phyloP scores from a whole-genome alignment of 2,113 vertebrate genomes.

The Phycodurus eques region DNA sequence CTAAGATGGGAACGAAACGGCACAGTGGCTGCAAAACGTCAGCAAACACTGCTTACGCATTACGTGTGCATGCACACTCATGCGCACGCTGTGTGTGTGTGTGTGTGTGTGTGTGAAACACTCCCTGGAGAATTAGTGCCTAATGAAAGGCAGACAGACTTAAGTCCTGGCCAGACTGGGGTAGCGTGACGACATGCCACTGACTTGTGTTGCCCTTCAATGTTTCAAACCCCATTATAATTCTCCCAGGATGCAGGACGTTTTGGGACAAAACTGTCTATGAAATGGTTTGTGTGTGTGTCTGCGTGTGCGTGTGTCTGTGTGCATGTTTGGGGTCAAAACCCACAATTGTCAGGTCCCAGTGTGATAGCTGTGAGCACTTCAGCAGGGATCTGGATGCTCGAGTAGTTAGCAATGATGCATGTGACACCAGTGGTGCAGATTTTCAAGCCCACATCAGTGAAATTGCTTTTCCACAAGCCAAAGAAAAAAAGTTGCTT shows the following conservation, averaged over 20 bases:
- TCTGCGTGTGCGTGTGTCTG: background rate
- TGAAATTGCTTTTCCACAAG: conserved; percentile 51
- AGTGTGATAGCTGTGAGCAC: conserved; percentile 47
- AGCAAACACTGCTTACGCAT: background rate
- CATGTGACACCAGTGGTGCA: conserved; percentile 53
- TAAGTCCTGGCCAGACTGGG: conserved; percentile 34
- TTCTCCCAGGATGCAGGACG: conserved; percentile 1
- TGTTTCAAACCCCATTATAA: conserved; percentile 8
- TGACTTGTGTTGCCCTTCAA: conserved; percentile 33
- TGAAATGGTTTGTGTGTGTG: conserved; percentile 13
- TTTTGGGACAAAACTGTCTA: conserved; percentile 7
- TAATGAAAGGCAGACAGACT: conserved; percentile 56
- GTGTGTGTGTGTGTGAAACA: conserved; percentile 31
- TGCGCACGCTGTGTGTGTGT: conserved; percentile 2
- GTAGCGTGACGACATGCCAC: conserved; percentile 48
- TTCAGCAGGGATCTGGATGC: conserved; percentile 42
- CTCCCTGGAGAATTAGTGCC: conserved; percentile 34
- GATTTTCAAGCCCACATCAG: conserved; percentile 46
- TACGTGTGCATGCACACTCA: background rate
- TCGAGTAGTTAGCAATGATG: conserved; percentile 56
- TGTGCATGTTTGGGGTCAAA: conserved; percentile 2
- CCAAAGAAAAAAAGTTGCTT: conserved; percentile 23
- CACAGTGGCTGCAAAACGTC: background rate
- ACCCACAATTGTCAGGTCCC: conserved; percentile 33
- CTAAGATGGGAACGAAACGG: background rate